Percentiles rank a stretch among this genome's conserved stretches.
These are phyloP conservation scores for Metalampra italica DNA, from an alignment of 2,888 invertebrate genomes.

Conservation along the genomic window DNA sequence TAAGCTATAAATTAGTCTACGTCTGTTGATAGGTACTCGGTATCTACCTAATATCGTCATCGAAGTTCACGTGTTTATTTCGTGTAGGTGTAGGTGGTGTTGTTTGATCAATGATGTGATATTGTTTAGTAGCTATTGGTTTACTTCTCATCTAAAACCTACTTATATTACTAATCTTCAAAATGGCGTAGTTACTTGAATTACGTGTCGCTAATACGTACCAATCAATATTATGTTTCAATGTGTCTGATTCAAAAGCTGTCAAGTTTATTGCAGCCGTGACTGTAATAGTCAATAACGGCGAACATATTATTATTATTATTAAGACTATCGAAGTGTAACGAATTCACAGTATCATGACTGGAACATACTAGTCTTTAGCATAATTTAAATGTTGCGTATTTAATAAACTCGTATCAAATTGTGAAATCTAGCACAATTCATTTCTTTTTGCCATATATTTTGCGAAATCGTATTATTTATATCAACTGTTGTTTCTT, in stretches of 20 bases:
- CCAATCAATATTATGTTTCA: no score
- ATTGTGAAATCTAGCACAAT: not conserved
- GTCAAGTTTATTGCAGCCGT: constrained; percentile 2
- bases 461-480: not conserved
- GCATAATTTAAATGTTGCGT: constrained; percentile 4
- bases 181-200: no score
- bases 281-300: constrained; percentile 1
- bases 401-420: not conserved
- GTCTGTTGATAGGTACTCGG: no score
- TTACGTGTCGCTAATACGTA: no score
- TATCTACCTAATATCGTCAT: no score
- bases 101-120: no score
- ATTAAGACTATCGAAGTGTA: not conserved
- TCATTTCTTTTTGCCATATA: constrained; percentile 1
- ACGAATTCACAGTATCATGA: constrained; percentile 6
- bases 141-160: no score
- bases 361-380: constrained; percentile 2
- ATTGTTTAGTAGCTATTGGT: no score
- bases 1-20: no score
- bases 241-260: not conserved
- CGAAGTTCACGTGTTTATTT: no score
- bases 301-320: not conserved
- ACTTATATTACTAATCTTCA: no score
- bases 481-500: constrained; percentile 22
- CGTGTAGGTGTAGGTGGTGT: no score